Evolutionary conservation across 2,113 vertebrate species (phyloP).

Genomic region (Steatornis caripensis): DNA sequence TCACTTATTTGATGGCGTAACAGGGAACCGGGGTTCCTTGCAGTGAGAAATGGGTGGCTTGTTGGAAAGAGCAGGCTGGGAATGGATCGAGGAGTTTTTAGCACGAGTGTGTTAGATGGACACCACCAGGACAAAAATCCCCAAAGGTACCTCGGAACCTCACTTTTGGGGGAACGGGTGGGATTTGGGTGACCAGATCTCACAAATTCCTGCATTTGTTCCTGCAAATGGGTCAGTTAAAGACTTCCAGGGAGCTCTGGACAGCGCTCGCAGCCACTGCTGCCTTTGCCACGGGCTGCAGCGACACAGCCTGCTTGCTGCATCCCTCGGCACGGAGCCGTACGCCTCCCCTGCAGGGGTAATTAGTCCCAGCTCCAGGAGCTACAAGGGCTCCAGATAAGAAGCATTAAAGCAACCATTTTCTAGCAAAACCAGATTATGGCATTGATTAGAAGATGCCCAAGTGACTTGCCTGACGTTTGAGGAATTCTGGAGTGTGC

Average conservation of each 20-base stretch:
- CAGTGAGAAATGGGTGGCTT: neutral
- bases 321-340: neutral
- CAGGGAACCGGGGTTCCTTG: neutral
- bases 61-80: neutral
- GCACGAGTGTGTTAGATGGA: rapidly evolving
- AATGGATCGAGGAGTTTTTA: neutral
- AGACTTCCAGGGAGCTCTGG: neutral
- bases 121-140: neutral
- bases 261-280: neutral
- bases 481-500: slow-evolving; percentile 23
- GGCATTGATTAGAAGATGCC: slow-evolving; percentile 52
- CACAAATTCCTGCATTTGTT: neutral
- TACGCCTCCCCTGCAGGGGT: neutral
- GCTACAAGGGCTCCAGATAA: slow-evolving; percentile 23
- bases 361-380: slow-evolving; percentile 38
- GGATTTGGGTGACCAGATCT: neutral
- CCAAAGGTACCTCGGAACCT: neutral
- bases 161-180: neutral
- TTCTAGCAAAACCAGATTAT: slow-evolving; percentile 55
- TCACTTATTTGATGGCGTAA: neutral
- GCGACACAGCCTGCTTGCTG: rapidly evolving
- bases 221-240: neutral
- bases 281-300: neutral
- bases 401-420: slow-evolving; percentile 42
- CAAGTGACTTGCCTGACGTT: slow-evolving; percentile 45